Evolutionary conservation across 2,888 invertebrate species (phyloP), one percentile per base, ranked within the genome.

Genomic region (Trichogramma dendrolimi): DNA sequence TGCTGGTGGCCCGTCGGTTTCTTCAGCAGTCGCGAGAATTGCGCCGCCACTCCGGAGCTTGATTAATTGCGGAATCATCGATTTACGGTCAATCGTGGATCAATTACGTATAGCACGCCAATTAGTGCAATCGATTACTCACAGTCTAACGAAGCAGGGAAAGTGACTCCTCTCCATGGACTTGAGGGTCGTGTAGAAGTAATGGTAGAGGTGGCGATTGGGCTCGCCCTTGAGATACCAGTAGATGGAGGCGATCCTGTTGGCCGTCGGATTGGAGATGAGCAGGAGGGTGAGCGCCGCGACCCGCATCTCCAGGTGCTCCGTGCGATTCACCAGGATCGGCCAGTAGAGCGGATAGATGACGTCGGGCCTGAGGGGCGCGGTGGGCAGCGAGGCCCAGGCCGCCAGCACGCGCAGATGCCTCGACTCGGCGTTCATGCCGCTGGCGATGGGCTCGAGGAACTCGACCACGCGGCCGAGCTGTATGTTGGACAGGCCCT

Each of bases 381-480:
- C 83, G 54, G 83, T 75, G 0, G 83, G 79, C 64, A 84, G 75
- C 1, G 84, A 83, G 0, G 86, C 86, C 80, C 88, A 82, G 0
- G 86, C 85, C 0, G 89, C 88, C 73, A 89, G 82, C n/a, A 88
- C 84, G 51, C 89, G 81, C 60, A 88, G 84, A 67, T 88, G 87
- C 1, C 83, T 75, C n/a, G 73, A 73, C 61, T 75, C 74, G 2
- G 75, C 70, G 65, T 75, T 77, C 47, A 73, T 77, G 38, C 77
- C 75, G 64, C 75, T 75, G 10, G 77, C 78, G 11, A 86, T 83
- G 0, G 80, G 76, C 3, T 79, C 78, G 46, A 78, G 69, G 65
- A 79, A 78, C 65, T 80, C 79, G 10, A 78, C 77, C 4, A 85
- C 85, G 71, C 83, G 82, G 5, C 83, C 83, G 40, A 86, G 70